These are phyloP conservation scores for Nyctalus aviator DNA, from an alignment of 2,797 vertebrate species.

Conservation along the genomic window DNA sequence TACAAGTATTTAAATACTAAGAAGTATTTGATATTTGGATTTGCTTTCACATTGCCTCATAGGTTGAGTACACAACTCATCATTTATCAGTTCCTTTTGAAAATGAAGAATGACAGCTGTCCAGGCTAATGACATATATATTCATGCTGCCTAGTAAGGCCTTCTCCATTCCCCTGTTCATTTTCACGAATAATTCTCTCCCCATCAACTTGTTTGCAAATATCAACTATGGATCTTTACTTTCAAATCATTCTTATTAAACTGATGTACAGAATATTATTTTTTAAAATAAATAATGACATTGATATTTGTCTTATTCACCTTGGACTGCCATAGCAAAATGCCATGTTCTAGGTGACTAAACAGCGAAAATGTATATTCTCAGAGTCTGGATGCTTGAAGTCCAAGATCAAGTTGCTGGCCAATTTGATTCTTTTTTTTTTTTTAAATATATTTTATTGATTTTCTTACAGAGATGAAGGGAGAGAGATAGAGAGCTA, in stretches of 20 bases:
- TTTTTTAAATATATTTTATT: too few relatives aligned
- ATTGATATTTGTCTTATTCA: neutral
- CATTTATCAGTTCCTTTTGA: neutral
- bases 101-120: neutral
- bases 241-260: neutral
- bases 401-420: neutral
- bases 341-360: neutral
- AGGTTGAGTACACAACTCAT: neutral
- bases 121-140: neutral
- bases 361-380: neutral
- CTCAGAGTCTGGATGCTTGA: neutral
- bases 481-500: too few relatives aligned
- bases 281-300: neutral
- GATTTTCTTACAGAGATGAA: too few relatives aligned
- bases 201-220: neutral
- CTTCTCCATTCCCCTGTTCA: neutral
- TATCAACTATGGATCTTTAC: neutral
- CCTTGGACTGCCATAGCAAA: neutral
- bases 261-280: neutral
- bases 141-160: neutral
- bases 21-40: neutral
- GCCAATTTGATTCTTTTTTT: neutral
- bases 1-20: neutral
- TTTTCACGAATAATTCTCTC: neutral
- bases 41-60: conserved; percentile 1